Percentiles rank a stretch among this genome's conserved stretches.
phyloP scores from a whole-genome alignment of 2,888 invertebrate species.

The Sussaba pulchella region DNA sequence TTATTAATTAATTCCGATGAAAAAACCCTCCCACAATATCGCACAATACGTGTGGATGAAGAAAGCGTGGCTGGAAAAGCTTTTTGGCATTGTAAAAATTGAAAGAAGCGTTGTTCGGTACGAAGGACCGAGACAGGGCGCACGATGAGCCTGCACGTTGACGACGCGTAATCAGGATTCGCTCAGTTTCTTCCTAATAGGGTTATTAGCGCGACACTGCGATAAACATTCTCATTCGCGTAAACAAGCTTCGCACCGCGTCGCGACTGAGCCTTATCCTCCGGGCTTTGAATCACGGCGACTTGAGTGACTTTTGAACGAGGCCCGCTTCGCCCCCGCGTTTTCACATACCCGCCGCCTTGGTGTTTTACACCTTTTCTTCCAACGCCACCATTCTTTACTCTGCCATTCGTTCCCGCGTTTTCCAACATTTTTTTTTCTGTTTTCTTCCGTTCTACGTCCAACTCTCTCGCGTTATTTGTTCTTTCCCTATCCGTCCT shows the following conservation, averaged over 20 bases:
- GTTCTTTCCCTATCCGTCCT: not conserved
- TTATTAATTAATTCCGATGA: too few species aligned
- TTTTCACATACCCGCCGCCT: slow-evolving; percentile 27
- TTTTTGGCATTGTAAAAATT: too few species aligned
- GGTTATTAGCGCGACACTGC: slow-evolving; percentile 71
- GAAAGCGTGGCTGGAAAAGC: too few species aligned
- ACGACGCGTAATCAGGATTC: slow-evolving; percentile 25
- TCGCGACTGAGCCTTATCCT: slow-evolving; percentile 14
- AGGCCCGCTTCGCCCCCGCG: not conserved
- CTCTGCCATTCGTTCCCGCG: not conserved
- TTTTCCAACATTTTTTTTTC: not conserved
- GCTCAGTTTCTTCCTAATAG: slow-evolving; percentile 68
- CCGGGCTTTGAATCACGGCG: slow-evolving; percentile 28
- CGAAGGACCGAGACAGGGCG: not conserved
- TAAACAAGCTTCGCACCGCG: slow-evolving; percentile 55
- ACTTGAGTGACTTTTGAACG: not conserved
- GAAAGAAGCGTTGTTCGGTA: too few species aligned
- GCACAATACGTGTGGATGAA: too few species aligned
- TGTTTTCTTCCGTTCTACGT: not conserved
- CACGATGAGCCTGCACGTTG: slow-evolving; percentile 6
- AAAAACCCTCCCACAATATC: too few species aligned
- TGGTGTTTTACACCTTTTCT: not conserved
- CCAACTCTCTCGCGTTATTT: not conserved
- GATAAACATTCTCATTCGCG: slow-evolving; percentile 74
- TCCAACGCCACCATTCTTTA: slow-evolving; percentile 1